Evolutionary conservation across 2,888 invertebrate species (phyloP).

Genomic region (Idaea aversata): DNA sequence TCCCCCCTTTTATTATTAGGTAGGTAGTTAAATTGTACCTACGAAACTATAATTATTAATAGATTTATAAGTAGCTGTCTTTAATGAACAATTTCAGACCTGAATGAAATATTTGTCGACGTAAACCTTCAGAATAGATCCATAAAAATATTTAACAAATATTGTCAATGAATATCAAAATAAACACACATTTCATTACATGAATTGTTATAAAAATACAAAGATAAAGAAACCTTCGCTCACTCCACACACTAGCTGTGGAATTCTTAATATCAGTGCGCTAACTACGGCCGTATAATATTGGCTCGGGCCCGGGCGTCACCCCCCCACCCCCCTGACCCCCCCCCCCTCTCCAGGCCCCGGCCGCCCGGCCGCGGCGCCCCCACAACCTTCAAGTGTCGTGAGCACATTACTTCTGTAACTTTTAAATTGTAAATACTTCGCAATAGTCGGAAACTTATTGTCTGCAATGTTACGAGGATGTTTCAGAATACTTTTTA

Average conservation of each 20-base stretch:
- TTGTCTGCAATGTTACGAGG: constrained; percentile 1
- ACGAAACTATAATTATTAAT: too few relatives aligned
- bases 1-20: too few relatives aligned
- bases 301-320: constrained; percentile 50
- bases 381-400: constrained; percentile 35
- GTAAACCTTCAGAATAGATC: background rate
- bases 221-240: constrained; percentile 5
- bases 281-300: constrained; percentile 78
- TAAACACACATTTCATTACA: constrained; percentile 20
- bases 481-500: background rate
- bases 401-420: constrained; percentile 26
- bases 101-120: too few relatives aligned
- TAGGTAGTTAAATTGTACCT: too few relatives aligned
- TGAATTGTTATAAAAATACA: background rate
- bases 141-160: background rate
- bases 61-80: too few relatives aligned
- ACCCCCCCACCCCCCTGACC: constrained; percentile 21
- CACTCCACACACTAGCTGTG: constrained; percentile 34
- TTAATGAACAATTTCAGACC: too few relatives aligned
- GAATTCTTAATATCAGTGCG: constrained; percentile 80
- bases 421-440: constrained; percentile 19
- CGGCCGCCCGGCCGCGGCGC: constrained; percentile 14
- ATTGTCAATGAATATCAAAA: constrained; percentile 11
- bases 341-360: constrained; percentile 16
- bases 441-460: background rate